phyloP scores from a whole-genome alignment of 2,797 vertebrate genomes.

The Thunnus albacares region DNA sequence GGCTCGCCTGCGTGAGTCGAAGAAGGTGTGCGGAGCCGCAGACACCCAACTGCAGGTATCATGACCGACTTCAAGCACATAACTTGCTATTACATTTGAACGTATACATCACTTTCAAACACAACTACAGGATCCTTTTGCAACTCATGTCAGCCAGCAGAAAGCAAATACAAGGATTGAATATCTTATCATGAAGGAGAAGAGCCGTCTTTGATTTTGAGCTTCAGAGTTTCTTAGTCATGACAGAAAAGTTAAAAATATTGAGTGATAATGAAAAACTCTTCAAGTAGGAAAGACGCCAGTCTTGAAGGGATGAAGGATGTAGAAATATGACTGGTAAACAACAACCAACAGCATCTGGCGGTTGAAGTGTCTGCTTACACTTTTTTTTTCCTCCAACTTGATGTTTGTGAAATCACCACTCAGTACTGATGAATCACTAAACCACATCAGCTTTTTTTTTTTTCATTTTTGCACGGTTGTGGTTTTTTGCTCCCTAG shows the following conservation, averaged over 20 bases:
- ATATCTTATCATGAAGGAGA: neutral
- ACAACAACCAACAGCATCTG: slow-evolving; percentile 4
- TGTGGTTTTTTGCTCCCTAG: neutral
- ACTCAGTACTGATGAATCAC: neutral
- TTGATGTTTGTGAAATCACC: neutral
- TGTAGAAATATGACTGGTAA: neutral
- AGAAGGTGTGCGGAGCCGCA: slow-evolving; percentile 96
- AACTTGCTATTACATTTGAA: neutral
- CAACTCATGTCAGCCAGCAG: neutral
- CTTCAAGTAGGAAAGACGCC: neutral
- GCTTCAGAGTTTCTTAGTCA: neutral
- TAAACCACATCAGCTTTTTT: neutral
- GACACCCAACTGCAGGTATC: slow-evolving; percentile 97
- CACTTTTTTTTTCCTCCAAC: neutral
- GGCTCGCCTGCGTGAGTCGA: slow-evolving; percentile 95
- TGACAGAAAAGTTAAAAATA: slow-evolving; percentile 2
- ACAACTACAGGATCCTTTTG: neutral
- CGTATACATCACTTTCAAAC: neutral
- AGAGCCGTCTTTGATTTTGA: neutral
- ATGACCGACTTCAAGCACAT: slow-evolving; percentile 1
- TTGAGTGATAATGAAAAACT: slow-evolving; percentile 12
- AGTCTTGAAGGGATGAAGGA: neutral
- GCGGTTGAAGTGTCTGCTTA: neutral
- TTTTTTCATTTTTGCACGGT: neutral
- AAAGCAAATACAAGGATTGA: neutral